Percentiles rank a stretch among this genome's conserved stretches.
Evolutionary conservation across 2,888 invertebrate species (phyloP).

Genomic region (Lampropteryx suffumata): DNA sequence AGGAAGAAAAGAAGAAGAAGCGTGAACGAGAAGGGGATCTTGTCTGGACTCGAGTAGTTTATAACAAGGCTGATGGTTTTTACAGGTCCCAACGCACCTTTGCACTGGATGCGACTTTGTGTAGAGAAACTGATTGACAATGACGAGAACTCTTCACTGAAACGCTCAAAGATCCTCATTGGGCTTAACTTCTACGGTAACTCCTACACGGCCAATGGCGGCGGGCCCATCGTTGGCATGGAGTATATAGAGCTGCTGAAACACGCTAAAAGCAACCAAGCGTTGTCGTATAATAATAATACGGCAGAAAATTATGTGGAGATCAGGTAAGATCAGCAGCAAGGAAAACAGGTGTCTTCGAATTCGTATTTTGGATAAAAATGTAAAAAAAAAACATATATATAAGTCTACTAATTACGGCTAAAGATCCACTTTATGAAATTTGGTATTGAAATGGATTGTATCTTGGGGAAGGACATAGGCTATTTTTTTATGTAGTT

Average conservation of each 20-base stretch:
- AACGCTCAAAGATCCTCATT: slow-evolving; percentile 90
- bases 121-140: slow-evolving; percentile 88
- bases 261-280: slow-evolving; percentile 86
- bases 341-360: too few species aligned
- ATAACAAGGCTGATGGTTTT: slow-evolving; percentile 28
- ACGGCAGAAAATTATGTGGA: slow-evolving; percentile 93
- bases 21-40: too few species aligned
- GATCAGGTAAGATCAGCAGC: slow-evolving; percentile 92
- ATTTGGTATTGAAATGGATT: too few species aligned
- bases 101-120: slow-evolving; percentile 91
- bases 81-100: slow-evolving; percentile 93
- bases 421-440: too few species aligned
- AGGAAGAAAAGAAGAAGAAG: too few species aligned
- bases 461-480: too few species aligned
- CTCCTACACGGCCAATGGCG: slow-evolving; percentile 91
- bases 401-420: too few species aligned
- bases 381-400: too few species aligned
- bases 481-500: too few species aligned
- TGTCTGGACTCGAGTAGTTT: too few species aligned
- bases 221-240: slow-evolving; percentile 90
- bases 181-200: slow-evolving; percentile 98
- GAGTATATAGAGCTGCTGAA: slow-evolving; percentile 90
- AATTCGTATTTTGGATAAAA: too few species aligned
- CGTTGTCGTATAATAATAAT: slow-evolving; percentile 88
- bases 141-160: slow-evolving; percentile 75